Conservation (phyloP, 2,888 invertebrate species). For the Aricia artaxerxes region DNA sequence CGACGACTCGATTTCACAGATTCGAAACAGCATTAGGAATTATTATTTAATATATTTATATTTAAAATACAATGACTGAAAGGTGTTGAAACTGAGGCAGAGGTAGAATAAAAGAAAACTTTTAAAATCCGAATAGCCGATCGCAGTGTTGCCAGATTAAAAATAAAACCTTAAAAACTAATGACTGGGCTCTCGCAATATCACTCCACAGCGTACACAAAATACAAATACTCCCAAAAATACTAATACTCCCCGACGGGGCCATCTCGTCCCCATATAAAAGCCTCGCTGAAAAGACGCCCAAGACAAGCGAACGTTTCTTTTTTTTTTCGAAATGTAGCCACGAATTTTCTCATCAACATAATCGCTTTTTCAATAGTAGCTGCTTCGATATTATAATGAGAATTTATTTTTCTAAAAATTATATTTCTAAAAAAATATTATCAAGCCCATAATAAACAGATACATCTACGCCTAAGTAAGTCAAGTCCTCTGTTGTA, state of each 20-base stretch:
- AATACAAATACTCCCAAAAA: not conserved
- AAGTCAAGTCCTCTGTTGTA: too few relatives aligned
- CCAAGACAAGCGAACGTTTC: not conserved
- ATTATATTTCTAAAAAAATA: not conserved
- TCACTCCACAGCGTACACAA: not conserved
- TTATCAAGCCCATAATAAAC: not conserved
- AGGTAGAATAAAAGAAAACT: not conserved
- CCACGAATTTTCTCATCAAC: constrained; percentile 8
- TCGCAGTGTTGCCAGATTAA: constrained; percentile 2
- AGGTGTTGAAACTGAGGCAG: too few relatives aligned
- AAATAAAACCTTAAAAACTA: not conserved
- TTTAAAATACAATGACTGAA: too few relatives aligned
- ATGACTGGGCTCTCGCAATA: constrained; percentile 11
- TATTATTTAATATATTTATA: too few relatives aligned
- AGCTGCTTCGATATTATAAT: not conserved
- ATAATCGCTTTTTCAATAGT: not conserved
- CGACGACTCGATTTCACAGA: too few relatives aligned
- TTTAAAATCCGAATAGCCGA: not conserved
- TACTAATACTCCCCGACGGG: not conserved
- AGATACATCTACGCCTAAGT: too few relatives aligned
- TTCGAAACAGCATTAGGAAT: too few relatives aligned
- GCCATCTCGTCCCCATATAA: not conserved
- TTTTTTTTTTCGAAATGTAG: not conserved
- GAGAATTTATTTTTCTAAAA: too few relatives aligned
- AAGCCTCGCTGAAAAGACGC: constrained; percentile 1